Evolutionary conservation across 1,140 invertebrate genomes (phyloP), one percentile per base, ranked within the genome.

Genomic region (Gonatopus flavifemur): DNA sequence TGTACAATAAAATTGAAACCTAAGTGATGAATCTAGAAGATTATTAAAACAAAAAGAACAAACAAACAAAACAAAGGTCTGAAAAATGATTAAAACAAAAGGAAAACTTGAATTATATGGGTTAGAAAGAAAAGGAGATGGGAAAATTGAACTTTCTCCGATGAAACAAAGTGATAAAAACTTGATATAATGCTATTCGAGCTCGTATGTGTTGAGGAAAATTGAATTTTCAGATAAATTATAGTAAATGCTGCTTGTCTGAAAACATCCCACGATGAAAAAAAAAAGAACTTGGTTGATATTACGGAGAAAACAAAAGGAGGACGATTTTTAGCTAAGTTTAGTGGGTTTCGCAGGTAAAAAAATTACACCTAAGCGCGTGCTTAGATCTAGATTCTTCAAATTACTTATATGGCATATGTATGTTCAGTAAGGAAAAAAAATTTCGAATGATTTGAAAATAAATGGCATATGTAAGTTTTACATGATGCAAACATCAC

Each of bases 101-200:
- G n/a, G n/a, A 48, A 40, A 32, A 22, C 9, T 46, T 25, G 5
- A 58, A 56, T 18, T 40, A 31, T 52, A 25, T 30, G 20, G 24
- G 31, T 36, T 52, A 43, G 38, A 30, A 48, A 43, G 42, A 43
- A 33, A 62, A 64, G 53, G 18, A n/a, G n/a, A n/a, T n/a, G n/a
- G n/a, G n/a, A 64, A 60, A 49, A 59, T 41, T 60, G 55, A 66
- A 72, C 57, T 67, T 67, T 72, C 64, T 68, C 68, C 56, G 55
- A 54, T 18, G 22, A 50, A 15, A 66, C 44, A 53, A 55, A 39
- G 53, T 55, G 54, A 53, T 60, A 60, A 66, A 67, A 58, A 52
- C 69, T 68, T 70, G 67, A 67, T 62, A 66, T 56, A 62, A 59
- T 65, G 67, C 50, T 67, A 64, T 68, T 70, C 54, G 53, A 57